Conservation (phyloP, 2,797 vertebrate genomes). For the Geotrypetes seraphini region DNA sequence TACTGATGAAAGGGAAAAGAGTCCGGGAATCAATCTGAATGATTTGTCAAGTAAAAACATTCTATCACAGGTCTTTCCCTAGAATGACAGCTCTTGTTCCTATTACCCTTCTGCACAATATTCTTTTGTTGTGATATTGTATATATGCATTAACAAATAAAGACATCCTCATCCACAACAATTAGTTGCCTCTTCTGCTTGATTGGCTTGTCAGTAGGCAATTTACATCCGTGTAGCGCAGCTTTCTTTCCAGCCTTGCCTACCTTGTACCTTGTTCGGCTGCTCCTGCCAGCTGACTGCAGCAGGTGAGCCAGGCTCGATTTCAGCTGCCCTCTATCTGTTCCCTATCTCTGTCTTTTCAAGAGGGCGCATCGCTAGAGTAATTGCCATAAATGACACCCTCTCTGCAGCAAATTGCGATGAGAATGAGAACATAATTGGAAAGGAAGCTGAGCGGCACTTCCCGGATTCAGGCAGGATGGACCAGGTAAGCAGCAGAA, state of each 20-base stretch:
- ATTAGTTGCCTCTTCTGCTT: constrained; percentile 33
- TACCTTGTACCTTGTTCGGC: constrained; percentile 18
- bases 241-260: constrained; percentile 27
- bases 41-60: background rate
- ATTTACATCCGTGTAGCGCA: constrained; percentile 25
- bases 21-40: background rate
- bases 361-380: constrained; percentile 26
- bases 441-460: constrained; percentile 30
- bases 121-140: constrained; percentile 30
- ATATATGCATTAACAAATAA: constrained; percentile 34
- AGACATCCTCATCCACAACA: constrained; percentile 35
- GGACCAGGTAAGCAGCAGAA: background rate
- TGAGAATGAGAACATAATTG: constrained; percentile 37
- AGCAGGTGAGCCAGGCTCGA: constrained; percentile 37
- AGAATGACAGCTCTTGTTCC: constrained; percentile 26
- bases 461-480: constrained; percentile 12
- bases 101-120: constrained; percentile 21
- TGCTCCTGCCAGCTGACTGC: constrained; percentile 17
- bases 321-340: constrained; percentile 34
- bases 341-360: constrained; percentile 37
- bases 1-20: background rate
- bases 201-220: constrained; percentile 40
- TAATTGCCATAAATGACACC: constrained; percentile 43
- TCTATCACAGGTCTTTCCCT: constrained; percentile 20
- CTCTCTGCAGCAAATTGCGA: constrained; percentile 36